These are phyloP conservation scores for Chlorodrepanis virens DNA, from an alignment of 2,113 vertebrate genomes.

Conservation along the genomic window DNA sequence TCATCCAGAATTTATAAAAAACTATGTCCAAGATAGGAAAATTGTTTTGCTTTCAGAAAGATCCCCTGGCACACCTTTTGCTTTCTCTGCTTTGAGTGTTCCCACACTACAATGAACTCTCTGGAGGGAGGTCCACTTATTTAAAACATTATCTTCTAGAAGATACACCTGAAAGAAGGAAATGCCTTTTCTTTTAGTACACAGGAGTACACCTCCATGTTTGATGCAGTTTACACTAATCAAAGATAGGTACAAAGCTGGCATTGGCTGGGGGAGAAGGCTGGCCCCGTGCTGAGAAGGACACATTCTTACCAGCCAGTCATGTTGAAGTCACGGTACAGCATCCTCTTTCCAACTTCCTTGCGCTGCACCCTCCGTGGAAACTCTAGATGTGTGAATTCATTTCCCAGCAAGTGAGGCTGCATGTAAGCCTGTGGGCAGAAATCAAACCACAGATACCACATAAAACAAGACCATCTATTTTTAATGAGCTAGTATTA, in stretches of 20 bases:
- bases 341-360: constrained; percentile 96
- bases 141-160: not conserved
- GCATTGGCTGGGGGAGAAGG: not conserved
- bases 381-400: constrained; percentile 99
- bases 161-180: not conserved
- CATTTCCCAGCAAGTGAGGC: constrained; percentile 94
- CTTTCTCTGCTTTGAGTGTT: not conserved
- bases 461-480: not conserved
- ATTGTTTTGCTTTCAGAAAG: not conserved
- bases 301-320: constrained; percentile 87
- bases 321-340: constrained; percentile 98
- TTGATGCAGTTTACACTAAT: not conserved
- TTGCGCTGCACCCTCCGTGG: constrained; percentile 95
- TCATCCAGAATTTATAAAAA: not conserved
- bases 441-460: constrained; percentile 27
- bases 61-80: not conserved
- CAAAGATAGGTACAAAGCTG: not conserved
- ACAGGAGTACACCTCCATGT: fast-evolving
- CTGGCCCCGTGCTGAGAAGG: not conserved
- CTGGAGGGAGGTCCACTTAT: not conserved
- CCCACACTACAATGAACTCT: not conserved
- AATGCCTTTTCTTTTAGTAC: not conserved
- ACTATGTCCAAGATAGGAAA: not conserved
- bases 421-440: constrained; percentile 91
- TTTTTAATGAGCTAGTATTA: constrained; percentile 16